These are phyloP conservation scores for Dimorphilus gyrociliatus DNA, from an alignment of 2,888 invertebrate genomes.

Conservation along the genomic window DNA sequence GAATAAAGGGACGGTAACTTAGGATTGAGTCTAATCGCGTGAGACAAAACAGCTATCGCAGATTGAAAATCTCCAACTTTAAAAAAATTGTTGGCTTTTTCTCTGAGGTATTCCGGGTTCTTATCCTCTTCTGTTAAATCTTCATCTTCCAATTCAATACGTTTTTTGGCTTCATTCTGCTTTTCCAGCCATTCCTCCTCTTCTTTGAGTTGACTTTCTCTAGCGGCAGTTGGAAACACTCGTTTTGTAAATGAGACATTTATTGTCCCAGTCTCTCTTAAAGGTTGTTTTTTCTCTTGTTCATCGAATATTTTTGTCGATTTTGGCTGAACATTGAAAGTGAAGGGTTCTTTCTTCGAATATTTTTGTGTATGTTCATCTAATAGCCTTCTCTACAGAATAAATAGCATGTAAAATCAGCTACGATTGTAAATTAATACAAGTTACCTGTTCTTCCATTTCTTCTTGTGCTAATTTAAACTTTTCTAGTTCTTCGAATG, in stretches of 20 bases:
- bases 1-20: conserved; percentile 55
- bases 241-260: conserved; percentile 56
- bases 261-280: conserved; percentile 45
- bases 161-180: conserved; percentile 54
- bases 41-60: conserved; percentile 63
- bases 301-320: conserved; percentile 20
- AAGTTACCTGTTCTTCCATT: conserved; percentile 17
- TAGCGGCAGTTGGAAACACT: conserved; percentile 60
- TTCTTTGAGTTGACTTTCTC: too few relatives aligned
- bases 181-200: conserved; percentile 62
- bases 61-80: conserved; percentile 56
- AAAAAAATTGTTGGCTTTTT: conserved; percentile 62
- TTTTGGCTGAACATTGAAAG: conserved; percentile 31
- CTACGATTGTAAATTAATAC: too few relatives aligned
- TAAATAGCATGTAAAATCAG: neutral
- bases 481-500: conserved; percentile 50
- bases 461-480: conserved; percentile 37
- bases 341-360: conserved; percentile 26
- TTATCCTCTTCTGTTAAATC: conserved; percentile 49
- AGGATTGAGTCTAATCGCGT: conserved; percentile 56
- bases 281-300: conserved; percentile 14
- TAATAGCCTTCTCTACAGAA: conserved; percentile 1
- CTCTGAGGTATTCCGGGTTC: conserved; percentile 62
- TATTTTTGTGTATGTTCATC: conserved; percentile 10
- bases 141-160: conserved; percentile 51